These are phyloP conservation scores for Himalopsyche tibetana DNA, from an alignment of 2,888 invertebrate genomes.

Conservation along the genomic window DNA sequence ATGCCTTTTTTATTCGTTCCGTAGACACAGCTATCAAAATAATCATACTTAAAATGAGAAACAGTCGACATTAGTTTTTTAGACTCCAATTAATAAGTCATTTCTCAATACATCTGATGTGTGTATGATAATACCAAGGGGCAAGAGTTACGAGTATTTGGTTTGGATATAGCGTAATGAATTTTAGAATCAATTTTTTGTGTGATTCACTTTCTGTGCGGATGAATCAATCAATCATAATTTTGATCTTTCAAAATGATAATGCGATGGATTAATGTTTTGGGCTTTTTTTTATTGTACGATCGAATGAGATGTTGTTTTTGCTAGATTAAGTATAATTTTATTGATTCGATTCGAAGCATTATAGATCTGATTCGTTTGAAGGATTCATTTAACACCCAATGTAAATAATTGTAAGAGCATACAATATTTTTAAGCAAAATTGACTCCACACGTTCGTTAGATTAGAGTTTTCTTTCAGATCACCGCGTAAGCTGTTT, in stretches of 20 bases:
- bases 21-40: slow-evolving; percentile 55
- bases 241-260: slow-evolving; percentile 27
- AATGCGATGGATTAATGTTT: slow-evolving; percentile 16
- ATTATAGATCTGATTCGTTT: slow-evolving; percentile 9
- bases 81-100: slow-evolving; percentile 58
- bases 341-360: slow-evolving; percentile 12
- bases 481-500: too few species aligned
- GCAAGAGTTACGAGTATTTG: slow-evolving; percentile 2
- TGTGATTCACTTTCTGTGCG: slow-evolving; percentile 20
- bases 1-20: slow-evolving; percentile 35
- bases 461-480: too few species aligned
- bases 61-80: slow-evolving; percentile 57
- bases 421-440: too few species aligned
- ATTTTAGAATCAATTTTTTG: slow-evolving; percentile 26
- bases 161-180: slow-evolving; percentile 12
- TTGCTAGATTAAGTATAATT: background rate
- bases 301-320: background rate
- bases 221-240: slow-evolving; percentile 28
- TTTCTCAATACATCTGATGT: slow-evolving; percentile 53
- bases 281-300: background rate
- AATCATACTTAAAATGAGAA: slow-evolving; percentile 58
- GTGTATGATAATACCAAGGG: background rate
- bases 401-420: background rate
- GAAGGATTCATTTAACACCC: background rate
- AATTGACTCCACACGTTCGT: too few species aligned